A percentile compares a stretch with the other conserved stretches of the same genome.
Conservation (phyloP, 2,113 vertebrate genomes). For the Thymallus thymallus region DNA sequence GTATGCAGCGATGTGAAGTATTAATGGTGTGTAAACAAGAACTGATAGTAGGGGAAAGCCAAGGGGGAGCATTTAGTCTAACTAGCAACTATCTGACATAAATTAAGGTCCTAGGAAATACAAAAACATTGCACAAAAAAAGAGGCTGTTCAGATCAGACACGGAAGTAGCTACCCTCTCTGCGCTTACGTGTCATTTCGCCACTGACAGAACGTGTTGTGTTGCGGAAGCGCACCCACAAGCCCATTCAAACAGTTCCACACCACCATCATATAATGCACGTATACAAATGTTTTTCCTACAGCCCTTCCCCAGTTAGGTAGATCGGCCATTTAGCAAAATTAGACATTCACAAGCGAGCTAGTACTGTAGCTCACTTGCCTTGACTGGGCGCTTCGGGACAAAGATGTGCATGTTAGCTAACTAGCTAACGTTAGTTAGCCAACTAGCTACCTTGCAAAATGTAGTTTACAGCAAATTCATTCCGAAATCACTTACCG, state of each 20-base stretch:
- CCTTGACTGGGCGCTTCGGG: neutral
- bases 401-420: neutral
- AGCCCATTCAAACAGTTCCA: slow-evolving; percentile 13
- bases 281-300: neutral
- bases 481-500: slow-evolving; percentile 73
- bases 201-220: slow-evolving; percentile 48
- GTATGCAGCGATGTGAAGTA: no score
- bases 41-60: no score
- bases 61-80: no score
- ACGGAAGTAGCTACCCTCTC: slow-evolving; percentile 61
- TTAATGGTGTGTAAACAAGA: no score
- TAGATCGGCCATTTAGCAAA: no score
- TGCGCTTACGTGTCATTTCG: slow-evolving; percentile 83
- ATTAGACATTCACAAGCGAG: neutral
- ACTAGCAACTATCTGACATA: no score
- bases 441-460: neutral
- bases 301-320: neutral
- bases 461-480: neutral
- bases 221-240: slow-evolving; percentile 54
- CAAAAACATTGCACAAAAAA: no score
- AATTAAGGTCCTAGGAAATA: no score
- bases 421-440: slow-evolving; percentile 7
- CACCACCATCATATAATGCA: neutral
- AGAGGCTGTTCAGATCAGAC: slow-evolving; percentile 21
- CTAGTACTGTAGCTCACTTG: no score